Evolutionary conservation across 2,797 vertebrate genomes (phyloP).

Genomic region (Tokudaia tokunoshimensis): DNA sequence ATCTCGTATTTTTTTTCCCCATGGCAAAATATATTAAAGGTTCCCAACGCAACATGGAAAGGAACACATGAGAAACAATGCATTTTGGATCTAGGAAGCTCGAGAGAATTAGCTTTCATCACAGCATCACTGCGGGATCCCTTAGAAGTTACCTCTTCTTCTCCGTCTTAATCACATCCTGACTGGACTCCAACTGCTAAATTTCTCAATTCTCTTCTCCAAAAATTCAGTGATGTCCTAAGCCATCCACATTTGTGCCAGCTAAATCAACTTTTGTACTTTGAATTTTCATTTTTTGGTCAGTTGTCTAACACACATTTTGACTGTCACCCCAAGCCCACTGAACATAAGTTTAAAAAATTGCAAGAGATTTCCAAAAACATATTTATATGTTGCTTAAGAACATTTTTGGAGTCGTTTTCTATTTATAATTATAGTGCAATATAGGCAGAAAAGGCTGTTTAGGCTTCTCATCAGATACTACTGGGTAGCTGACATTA

Average conservation of each 20-base stretch:
- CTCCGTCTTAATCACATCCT: neutral
- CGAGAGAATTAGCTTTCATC: neutral
- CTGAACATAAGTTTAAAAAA: slow-evolving; percentile 11
- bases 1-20: slow-evolving; percentile 52
- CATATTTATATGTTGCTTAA: slow-evolving; percentile 23
- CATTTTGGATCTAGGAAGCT: neutral
- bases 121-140: neutral
- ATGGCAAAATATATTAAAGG: slow-evolving; percentile 37
- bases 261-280: slow-evolving; percentile 47
- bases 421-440: slow-evolving; percentile 48
- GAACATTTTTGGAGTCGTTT: slow-evolving; percentile 45
- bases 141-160: neutral
- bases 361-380: slow-evolving; percentile 17
- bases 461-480: slow-evolving; percentile 32
- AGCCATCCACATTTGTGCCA: neutral
- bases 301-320: neutral
- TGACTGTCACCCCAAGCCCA: neutral
- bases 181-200: neutral
- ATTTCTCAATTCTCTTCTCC: neutral
- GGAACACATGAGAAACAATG: neutral
- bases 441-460: neutral
- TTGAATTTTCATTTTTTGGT: neutral
- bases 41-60: slow-evolving; percentile 23
- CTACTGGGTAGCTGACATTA: slow-evolving; percentile 29
- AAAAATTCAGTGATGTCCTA: slow-evolving; percentile 23